Evolutionary conservation across 2,888 invertebrate genomes (phyloP).

Genomic region (Oscheius sp.): DNA sequence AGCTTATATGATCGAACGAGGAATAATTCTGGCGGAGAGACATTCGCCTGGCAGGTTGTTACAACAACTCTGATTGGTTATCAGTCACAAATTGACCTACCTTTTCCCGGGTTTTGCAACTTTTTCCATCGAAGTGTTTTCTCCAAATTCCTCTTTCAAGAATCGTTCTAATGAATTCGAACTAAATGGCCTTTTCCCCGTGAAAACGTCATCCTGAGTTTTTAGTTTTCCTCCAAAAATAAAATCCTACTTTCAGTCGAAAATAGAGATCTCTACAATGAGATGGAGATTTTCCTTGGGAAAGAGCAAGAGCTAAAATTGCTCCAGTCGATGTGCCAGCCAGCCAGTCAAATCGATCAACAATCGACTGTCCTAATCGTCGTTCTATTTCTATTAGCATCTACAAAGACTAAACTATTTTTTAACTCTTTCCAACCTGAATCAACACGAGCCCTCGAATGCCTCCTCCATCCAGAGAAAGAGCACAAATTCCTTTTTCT

Average conservation of each 20-base stretch:
- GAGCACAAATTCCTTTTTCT: slow-evolving; percentile 16
- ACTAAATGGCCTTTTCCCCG: slow-evolving; percentile 81
- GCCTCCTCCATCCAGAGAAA: slow-evolving; percentile 62
- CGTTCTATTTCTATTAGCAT: slow-evolving; percentile 58
- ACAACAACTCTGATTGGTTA: slow-evolving; percentile 79
- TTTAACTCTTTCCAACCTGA: no score
- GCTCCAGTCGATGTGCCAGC: slow-evolving; percentile 89
- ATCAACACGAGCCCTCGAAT: slow-evolving; percentile 60
- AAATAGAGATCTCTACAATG: slow-evolving; percentile 92
- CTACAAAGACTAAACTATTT: slow-evolving; percentile 32
- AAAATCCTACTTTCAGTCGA: slow-evolving; percentile 80
- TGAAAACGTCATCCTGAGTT: slow-evolving; percentile 46
- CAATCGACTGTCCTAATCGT: slow-evolving; percentile 74
- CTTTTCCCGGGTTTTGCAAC: slow-evolving; percentile 72
- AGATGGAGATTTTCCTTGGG: slow-evolving; percentile 75
- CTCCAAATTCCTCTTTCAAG: slow-evolving; percentile 85
- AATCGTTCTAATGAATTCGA: slow-evolving; percentile 85
- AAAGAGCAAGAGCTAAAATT: slow-evolving; percentile 85
- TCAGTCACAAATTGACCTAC: neutral
- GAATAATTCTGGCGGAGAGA: slow-evolving; percentile 92
- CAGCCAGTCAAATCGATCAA: slow-evolving; percentile 91
- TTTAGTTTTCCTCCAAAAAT: no score
- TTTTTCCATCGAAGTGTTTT: slow-evolving; percentile 86
- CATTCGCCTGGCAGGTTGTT: slow-evolving; percentile 86
- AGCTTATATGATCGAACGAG: slow-evolving; percentile 86